These are phyloP conservation scores for Siderastrea siderea DNA, from an alignment of 92 coral and sea anemone species.

Conservation along the genomic window DNA sequence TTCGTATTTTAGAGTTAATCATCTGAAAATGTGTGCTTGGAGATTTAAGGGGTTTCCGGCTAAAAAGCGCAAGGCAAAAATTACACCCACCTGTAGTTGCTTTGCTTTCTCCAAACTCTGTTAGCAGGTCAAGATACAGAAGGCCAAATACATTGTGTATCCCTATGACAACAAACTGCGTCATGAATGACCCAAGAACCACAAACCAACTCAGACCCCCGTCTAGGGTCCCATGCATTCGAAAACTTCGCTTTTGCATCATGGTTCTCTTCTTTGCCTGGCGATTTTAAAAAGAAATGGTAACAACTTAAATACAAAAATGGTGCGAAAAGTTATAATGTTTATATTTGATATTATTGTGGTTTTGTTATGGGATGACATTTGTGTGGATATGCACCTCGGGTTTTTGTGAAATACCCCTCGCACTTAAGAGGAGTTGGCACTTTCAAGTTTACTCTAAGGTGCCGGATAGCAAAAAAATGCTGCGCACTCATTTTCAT, in stretches of 20 bases:
- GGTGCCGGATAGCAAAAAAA: no score
- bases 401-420: no score
- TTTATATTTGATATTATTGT: no score
- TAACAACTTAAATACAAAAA: no score
- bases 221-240: slow-evolving; percentile 64
- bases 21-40: background rate
- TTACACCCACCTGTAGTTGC: slow-evolving; percentile 76
- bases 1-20: no score
- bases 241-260: slow-evolving; percentile 9
- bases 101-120: slow-evolving; percentile 79
- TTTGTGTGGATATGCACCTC: no score
- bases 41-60: background rate
- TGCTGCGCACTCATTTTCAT: no score
- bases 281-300: background rate
- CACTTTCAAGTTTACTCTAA: no score
- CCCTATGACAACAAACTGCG: slow-evolving; percentile 81
- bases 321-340: no score
- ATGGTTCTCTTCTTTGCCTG: background rate
- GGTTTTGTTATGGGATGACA: no score
- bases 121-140: slow-evolving; percentile 78
- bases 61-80: no score
- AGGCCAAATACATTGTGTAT: slow-evolving; percentile 82
- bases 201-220: slow-evolving; percentile 93
- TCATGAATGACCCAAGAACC: slow-evolving; percentile 78
- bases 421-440: no score